phyloP scores from a whole-genome alignment of 2,797 vertebrate genomes.

The Darevskia nairensis region DNA sequence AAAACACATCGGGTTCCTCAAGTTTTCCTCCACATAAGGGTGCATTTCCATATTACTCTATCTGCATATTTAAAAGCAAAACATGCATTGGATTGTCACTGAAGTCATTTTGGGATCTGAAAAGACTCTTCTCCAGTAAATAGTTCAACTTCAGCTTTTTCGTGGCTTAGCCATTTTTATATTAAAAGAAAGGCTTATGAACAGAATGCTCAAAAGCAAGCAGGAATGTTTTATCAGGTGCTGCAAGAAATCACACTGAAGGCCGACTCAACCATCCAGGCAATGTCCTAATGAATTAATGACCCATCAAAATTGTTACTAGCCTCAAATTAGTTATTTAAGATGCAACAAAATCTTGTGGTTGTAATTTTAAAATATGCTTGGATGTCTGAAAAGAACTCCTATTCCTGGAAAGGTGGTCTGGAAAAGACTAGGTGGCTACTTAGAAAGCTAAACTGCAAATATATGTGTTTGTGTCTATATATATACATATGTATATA shows the following conservation, averaged over 20 bases:
- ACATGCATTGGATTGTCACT: too few relatives aligned
- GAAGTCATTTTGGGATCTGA: too few relatives aligned
- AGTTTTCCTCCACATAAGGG: too few relatives aligned
- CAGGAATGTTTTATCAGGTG: neutral
- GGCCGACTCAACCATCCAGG: neutral
- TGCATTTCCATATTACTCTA: too few relatives aligned
- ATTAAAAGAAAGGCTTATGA: neutral
- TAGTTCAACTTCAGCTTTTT: neutral
- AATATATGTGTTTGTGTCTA: too few relatives aligned
- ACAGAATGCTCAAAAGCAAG: neutral
- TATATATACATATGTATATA: too few relatives aligned
- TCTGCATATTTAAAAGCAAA: too few relatives aligned
- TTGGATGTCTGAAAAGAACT: neutral
- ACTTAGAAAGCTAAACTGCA: neutral
- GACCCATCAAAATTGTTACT: neutral
- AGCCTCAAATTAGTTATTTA: neutral
- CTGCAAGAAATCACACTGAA: neutral
- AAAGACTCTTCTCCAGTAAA: neutral
- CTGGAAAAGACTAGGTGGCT: neutral
- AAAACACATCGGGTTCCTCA: neutral
- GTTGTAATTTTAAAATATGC: too few relatives aligned
- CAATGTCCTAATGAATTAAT: neutral
- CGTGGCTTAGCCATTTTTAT: neutral
- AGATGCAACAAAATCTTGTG: neutral
- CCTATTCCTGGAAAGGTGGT: neutral